Percentiles rank a stretch among this genome's conserved stretches.
These are phyloP conservation scores for Drosophila quinaria DNA, from an alignment of 2,888 invertebrate species.

Conservation along the genomic window DNA sequence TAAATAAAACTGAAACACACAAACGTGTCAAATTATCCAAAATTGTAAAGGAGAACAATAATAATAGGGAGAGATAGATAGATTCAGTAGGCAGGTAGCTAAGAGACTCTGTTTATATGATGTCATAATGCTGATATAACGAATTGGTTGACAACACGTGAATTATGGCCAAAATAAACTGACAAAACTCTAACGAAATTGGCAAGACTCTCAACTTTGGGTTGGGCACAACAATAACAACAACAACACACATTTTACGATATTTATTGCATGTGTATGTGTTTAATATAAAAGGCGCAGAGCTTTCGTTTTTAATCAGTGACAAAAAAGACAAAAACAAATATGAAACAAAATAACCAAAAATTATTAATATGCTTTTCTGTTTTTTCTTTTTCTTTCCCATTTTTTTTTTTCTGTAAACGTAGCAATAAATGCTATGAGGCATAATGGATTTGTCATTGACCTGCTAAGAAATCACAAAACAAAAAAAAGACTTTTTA, in stretches of 20 bases:
- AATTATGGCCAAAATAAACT: slow-evolving; percentile 62
- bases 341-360: slow-evolving; percentile 23
- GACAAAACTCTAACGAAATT: slow-evolving; percentile 41
- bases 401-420: slow-evolving; percentile 24
- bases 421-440: slow-evolving; percentile 29
- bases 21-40: slow-evolving; percentile 46
- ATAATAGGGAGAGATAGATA: neutral
- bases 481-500: slow-evolving; percentile 21
- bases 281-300: slow-evolving; percentile 33
- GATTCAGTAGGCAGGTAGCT: slow-evolving; percentile 13
- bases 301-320: slow-evolving; percentile 78
- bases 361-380: slow-evolving; percentile 49
- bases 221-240: slow-evolving; percentile 56
- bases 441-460: slow-evolving; percentile 70
- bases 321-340: slow-evolving; percentile 17
- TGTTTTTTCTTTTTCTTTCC: slow-evolving; percentile 15
- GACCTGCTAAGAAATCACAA: slow-evolving; percentile 62
- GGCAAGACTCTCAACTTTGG: slow-evolving; percentile 49
- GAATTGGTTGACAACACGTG: slow-evolving; percentile 70
- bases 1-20: slow-evolving; percentile 19
- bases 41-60: slow-evolving; percentile 5
- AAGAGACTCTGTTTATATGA: slow-evolving; percentile 55
- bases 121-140: slow-evolving; percentile 68
- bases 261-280: neutral
- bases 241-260: slow-evolving; percentile 11